Base-by-base conservation (phyloP, 2,888 invertebrate species). In the Leistus spinibarbis region DNA sequence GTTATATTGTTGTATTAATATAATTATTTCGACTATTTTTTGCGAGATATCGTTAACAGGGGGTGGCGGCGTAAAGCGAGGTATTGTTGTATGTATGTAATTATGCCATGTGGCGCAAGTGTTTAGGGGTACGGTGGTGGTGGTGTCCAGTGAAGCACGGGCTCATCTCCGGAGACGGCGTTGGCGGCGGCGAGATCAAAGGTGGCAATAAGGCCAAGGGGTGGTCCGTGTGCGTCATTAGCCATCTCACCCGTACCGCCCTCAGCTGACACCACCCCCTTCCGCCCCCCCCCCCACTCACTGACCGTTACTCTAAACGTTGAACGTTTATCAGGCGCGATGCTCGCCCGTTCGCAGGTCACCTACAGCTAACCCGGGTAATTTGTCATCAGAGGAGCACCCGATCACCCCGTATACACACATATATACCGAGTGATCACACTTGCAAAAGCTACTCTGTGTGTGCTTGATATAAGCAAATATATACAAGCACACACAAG, bases 221-320 rank as follows among this genome's bases (percentile, higher is more conserved):
- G 83, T 82, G 84, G 83, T 82, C 82, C 82, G 81, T 82, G 79
- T 83, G 83, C 82, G 83, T 85, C 85, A 85, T 85, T 85, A 85
- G 84, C 83, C 81, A 82, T 81, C 3, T 3, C 24, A 24, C 24
- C 7, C 7, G 3, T 7, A 24, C 24, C 24, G 3, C 24, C 24
- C 3, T 4, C 24, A 3, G 3, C 24, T n/a, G n/a, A n/a, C n/a
- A 4, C 24, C 24, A 24, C 24, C 24, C 24, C 24, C 24, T 4
- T 4, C 24, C 24, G 3, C 24, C 24, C 7, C 24, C 24, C 7
- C 3, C 3, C 4, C 40, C 40, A n/a, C n/a, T n/a, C 40, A 5
- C 3, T 40, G 40, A 40, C 40, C 40, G 40, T n/a, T n/a, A 13
- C 40, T 7, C 40, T 40, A 40, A 40, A 40, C 40, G 40, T 40